phyloP scores from a whole-genome alignment of 2,113 vertebrate species.

The Lagenorhynchus albirostris region DNA sequence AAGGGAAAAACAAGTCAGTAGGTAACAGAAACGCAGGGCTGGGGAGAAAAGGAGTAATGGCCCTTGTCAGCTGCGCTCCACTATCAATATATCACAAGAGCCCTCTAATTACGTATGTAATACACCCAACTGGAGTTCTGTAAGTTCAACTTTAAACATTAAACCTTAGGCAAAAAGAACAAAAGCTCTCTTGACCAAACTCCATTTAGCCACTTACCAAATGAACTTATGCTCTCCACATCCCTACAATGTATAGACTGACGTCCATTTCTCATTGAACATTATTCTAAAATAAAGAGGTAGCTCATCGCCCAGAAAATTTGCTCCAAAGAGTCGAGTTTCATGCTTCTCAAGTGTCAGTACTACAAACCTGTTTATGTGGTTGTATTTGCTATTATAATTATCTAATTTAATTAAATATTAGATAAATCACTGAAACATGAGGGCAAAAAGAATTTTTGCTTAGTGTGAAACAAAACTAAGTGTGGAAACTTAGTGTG shows the following conservation, averaged over 20 bases:
- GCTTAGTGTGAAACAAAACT: not conserved
- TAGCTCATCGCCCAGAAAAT: not conserved
- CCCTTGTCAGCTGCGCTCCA: not conserved
- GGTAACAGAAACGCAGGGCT: not conserved
- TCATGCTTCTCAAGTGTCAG: not conserved
- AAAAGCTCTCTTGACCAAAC: not conserved
- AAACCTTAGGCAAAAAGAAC: not conserved
- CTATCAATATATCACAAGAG: not conserved
- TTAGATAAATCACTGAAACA: not conserved
- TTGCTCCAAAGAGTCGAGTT: not conserved
- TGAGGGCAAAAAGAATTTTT: not conserved
- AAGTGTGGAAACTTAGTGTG: slow-evolving; percentile 12
- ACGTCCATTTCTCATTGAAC: not conserved
- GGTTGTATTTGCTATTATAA: not conserved
- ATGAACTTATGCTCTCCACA: not conserved
- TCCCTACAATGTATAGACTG: not conserved
- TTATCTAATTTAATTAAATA: not conserved
- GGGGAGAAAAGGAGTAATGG: not conserved
- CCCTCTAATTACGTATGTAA: not conserved
- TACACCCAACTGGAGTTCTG: not conserved
- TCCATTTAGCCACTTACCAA: not conserved
- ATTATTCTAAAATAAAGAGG: not conserved
- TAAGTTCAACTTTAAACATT: not conserved
- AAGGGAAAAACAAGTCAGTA: not conserved
- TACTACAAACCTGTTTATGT: not conserved